phyloP scores from a whole-genome alignment of 2,888 invertebrate genomes.

The Neoitamus cyanurus region DNA sequence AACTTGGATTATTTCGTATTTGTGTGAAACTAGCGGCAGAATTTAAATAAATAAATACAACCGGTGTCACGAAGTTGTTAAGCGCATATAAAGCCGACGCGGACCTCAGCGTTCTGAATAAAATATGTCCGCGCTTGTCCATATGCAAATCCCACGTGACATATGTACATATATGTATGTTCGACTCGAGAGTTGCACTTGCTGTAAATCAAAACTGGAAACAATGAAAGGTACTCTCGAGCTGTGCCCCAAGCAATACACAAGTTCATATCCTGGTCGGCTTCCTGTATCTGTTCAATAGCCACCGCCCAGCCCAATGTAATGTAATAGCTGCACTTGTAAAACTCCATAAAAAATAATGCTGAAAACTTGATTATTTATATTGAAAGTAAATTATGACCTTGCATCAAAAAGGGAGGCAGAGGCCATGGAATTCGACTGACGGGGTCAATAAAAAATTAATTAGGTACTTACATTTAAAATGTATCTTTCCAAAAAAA shows the following conservation, averaged over 20 bases:
- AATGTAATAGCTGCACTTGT: background rate
- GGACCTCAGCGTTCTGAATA: conserved; percentile 8
- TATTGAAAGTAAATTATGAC: background rate
- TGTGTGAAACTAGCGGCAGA: conserved; percentile 7
- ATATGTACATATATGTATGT: too few species aligned
- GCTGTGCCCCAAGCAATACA: background rate
- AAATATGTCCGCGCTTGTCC: background rate
- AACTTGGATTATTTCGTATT: background rate
- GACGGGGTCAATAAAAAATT: too few species aligned
- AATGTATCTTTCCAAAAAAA: too few species aligned
- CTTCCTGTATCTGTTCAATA: background rate
- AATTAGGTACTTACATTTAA: too few species aligned
- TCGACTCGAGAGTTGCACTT: background rate
- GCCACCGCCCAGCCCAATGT: background rate
- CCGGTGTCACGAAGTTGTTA: conserved; percentile 26
- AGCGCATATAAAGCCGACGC: background rate
- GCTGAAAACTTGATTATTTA: background rate
- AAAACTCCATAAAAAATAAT: background rate
- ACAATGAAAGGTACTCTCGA: conserved; percentile 17
- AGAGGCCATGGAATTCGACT: too few species aligned
- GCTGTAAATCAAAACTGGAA: conserved; percentile 17
- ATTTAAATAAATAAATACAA: conserved; percentile 36
- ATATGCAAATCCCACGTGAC: conserved; percentile 11
- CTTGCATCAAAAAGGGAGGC: background rate
- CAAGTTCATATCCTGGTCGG: background rate